Conservation (phyloP, 2,113 vertebrate genomes). For the Apus apus region DNA sequence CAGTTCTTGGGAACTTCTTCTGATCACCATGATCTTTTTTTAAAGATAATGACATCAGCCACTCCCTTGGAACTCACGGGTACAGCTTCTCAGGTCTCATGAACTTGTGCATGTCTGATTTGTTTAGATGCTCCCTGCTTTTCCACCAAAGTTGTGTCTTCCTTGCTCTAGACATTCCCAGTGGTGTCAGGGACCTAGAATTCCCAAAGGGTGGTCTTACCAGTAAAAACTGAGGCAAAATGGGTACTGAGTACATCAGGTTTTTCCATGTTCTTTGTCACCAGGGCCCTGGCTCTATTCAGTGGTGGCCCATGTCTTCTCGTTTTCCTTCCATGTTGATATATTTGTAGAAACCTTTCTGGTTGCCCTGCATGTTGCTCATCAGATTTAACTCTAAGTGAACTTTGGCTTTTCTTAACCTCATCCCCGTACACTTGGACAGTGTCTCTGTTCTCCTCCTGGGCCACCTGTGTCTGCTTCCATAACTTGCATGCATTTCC, state of each 20-base stretch:
- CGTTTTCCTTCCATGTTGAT: not conserved
- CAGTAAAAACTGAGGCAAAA: not conserved
- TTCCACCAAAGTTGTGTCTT: not conserved
- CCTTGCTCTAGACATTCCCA: not conserved
- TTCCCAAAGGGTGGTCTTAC: not conserved
- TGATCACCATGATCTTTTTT: not conserved
- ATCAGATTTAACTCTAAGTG: not conserved
- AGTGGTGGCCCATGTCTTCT: not conserved
- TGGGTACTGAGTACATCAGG: not conserved
- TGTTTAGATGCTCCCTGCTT: not conserved
- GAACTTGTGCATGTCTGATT: accelerated
- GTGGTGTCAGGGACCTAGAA: not conserved
- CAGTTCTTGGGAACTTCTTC: not conserved
- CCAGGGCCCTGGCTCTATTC: not conserved
- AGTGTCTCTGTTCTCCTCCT: not conserved
- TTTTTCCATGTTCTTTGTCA: not conserved
- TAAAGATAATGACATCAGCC: not conserved
- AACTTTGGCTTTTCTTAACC: not conserved
- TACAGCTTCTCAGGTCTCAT: not conserved
- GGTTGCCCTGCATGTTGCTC: not conserved
- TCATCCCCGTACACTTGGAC: not conserved
- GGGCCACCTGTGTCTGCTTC: not conserved
- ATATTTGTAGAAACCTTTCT: not conserved
- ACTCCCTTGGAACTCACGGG: accelerated
- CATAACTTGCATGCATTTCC: not conserved